Conservation (phyloP, 2,888 invertebrate species). For the Thumatha senex region DNA sequence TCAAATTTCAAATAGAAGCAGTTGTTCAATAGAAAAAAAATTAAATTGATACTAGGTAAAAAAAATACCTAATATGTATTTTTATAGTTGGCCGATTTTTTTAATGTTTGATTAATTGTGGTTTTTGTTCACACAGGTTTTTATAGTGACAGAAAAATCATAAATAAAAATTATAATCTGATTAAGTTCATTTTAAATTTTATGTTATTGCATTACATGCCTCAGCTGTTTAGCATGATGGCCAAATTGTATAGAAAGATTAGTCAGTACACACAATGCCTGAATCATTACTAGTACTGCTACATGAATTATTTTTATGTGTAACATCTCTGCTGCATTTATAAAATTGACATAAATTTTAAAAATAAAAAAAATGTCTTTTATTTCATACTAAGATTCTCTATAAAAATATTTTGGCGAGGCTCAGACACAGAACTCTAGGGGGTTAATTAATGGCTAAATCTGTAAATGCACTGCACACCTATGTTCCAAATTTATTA, state of each 20-base stretch:
- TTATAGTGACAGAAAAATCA: too few species aligned
- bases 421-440: constrained; percentile 10
- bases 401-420: constrained; percentile 13
- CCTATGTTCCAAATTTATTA: constrained; percentile 18
- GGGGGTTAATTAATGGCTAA: constrained; percentile 13
- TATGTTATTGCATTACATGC: too few species aligned
- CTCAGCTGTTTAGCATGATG: neutral
- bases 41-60: too few species aligned
- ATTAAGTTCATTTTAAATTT: too few species aligned
- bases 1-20: too few species aligned
- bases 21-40: too few species aligned
- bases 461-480: constrained; percentile 28
- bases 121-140: too few species aligned
- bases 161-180: too few species aligned
- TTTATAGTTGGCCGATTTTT: too few species aligned
- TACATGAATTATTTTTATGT: neutral
- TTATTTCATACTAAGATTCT: constrained; percentile 27
- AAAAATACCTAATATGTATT: too few species aligned
- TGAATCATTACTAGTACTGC: neutral
- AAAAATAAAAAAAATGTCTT: constrained; percentile 34
- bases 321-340: constrained; percentile 10
- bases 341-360: constrained; percentile 9
- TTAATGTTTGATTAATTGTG: too few species aligned
- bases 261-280: neutral
- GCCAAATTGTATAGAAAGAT: neutral